A percentile compares a stretch with the other conserved stretches of the same genome.
phyloP scores from a whole-genome alignment of 1,140 invertebrate species.

The Bombus pascuorum region DNA sequence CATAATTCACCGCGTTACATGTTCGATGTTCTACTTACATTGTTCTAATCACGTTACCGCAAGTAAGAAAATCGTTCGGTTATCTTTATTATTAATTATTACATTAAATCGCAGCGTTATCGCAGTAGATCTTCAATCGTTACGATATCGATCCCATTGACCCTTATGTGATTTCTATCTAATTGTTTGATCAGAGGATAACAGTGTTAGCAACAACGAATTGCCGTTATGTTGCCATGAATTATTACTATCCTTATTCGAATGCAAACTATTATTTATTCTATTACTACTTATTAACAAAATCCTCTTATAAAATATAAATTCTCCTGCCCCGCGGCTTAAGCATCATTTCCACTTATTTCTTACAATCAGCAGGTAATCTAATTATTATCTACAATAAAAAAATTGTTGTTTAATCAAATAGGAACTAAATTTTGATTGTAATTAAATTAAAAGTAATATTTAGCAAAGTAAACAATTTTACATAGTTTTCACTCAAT shows the following conservation, averaged over 20 bases:
- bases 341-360: too few species aligned
- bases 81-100: conserved; percentile 43
- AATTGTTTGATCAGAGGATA: conserved; percentile 21
- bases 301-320: too few species aligned
- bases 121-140: conserved; percentile 3
- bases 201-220: neutral
- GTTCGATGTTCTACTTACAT: conserved; percentile 35
- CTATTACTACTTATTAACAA: too few species aligned
- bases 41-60: neutral
- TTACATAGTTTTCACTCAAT: too few species aligned
- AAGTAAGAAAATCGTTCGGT: neutral
- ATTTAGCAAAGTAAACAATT: too few species aligned
- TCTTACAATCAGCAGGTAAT: too few species aligned
- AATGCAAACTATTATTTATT: too few species aligned
- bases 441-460: too few species aligned
- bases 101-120: conserved; percentile 22
- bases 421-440: too few species aligned
- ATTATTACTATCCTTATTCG: neutral
- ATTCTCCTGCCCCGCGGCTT: too few species aligned
- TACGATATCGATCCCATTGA: conserved; percentile 16
- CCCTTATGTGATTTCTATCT: neutral
- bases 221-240: neutral
- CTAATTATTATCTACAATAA: too few species aligned
- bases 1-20: conserved; percentile 24
- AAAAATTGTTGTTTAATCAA: too few species aligned